Evolutionary conservation across 2,113 vertebrate species (phyloP).

Genomic region (Ardeotis arabs): DNA sequence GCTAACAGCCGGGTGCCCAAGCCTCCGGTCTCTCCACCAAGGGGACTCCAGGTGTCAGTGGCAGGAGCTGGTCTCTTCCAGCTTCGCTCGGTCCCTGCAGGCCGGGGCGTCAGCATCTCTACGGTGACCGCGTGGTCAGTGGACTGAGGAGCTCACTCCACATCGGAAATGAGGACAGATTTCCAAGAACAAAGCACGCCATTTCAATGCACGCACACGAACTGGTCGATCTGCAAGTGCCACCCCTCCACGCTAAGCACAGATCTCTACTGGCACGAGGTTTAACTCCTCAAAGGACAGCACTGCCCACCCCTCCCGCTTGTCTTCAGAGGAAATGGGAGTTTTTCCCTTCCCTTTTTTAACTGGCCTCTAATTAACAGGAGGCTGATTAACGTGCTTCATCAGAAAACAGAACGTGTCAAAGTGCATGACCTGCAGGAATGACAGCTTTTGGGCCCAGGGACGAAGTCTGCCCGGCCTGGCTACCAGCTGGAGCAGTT

Average conservation of each 20-base stretch:
- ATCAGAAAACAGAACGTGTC: background rate
- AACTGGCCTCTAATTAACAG: background rate
- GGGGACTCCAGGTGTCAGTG: accelerated
- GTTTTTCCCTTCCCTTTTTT: background rate
- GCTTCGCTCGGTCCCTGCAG: background rate
- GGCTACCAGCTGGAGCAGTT: background rate
- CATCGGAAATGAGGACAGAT: background rate
- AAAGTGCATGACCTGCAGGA: background rate
- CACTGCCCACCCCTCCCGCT: background rate
- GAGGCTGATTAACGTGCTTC: background rate
- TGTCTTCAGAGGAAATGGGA: background rate
- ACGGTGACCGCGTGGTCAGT: accelerated
- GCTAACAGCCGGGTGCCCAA: background rate
- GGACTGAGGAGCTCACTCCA: background rate
- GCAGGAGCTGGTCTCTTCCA: background rate
- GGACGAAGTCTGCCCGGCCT: background rate
- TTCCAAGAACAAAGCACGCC: background rate
- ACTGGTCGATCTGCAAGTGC: background rate
- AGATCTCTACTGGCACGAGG: background rate
- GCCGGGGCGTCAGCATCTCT: accelerated
- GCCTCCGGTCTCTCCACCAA: accelerated
- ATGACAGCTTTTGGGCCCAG: background rate
- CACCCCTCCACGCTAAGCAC: background rate
- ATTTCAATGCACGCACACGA: background rate
- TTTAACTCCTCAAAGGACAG: background rate